Evolutionary conservation across 2,113 vertebrate species (phyloP).

Genomic region (Plecturocebus donacophilus): DNA sequence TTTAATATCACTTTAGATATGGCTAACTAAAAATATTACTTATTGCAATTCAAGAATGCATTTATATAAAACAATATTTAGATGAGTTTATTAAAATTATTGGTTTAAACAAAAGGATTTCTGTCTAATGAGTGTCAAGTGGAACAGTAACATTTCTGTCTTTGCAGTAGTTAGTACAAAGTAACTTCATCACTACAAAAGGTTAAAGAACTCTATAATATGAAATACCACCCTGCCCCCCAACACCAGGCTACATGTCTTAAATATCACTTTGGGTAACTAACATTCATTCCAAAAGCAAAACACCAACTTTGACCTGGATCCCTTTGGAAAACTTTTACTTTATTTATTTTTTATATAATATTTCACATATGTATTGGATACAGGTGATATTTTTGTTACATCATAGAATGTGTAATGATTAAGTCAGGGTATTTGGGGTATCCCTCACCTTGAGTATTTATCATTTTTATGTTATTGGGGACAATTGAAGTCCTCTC

Average conservation of each 20-base stretch:
- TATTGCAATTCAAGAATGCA: constrained; percentile 10
- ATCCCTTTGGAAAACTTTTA: not conserved
- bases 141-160: not conserved
- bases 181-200: not conserved
- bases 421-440: not conserved
- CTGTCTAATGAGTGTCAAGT: not conserved
- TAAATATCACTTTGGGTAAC: not conserved
- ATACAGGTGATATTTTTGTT: not conserved
- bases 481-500: not conserved
- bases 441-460: not conserved
- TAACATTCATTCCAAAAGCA: not conserved
- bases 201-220: not conserved
- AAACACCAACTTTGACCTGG: not conserved
- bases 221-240: not conserved
- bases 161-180: not conserved
- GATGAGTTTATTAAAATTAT: constrained; percentile 30
- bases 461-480: not conserved
- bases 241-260: not conserved
- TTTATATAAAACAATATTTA: constrained; percentile 5
- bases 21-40: not conserved
- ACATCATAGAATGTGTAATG: not conserved
- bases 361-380: not conserved
- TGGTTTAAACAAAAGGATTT: not conserved
- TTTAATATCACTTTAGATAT: not conserved
- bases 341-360: not conserved